These are phyloP conservation scores for Apostichopus japonicus DNA, from an alignment of 35 echinoderm and acorn worm genomes.

Conservation along the genomic window DNA sequence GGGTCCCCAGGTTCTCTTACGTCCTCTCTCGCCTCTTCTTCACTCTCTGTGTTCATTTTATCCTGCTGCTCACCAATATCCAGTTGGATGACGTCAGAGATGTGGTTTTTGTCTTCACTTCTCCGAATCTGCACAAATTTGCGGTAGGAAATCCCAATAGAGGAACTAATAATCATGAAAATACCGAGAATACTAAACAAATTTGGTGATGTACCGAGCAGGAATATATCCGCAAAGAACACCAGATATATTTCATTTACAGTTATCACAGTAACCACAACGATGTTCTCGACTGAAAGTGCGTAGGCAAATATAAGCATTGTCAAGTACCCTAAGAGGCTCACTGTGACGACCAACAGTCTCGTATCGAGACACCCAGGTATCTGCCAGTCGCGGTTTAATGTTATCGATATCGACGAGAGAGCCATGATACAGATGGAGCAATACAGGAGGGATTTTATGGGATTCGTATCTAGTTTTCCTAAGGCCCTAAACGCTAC, in stretches of 20 bases:
- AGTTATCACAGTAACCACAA: background rate
- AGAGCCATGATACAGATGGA: background rate
- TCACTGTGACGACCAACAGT: background rate
- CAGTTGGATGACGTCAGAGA: too few relatives aligned
- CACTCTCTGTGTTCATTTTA: too few relatives aligned
- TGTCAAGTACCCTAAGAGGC: background rate
- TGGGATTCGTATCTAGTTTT: background rate
- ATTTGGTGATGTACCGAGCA: background rate
- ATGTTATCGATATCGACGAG: background rate
- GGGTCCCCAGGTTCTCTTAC: too few relatives aligned
- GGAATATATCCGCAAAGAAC: background rate
- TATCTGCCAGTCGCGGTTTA: background rate
- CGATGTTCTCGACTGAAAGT: background rate
- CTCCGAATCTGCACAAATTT: background rate
- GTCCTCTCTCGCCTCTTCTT: too few relatives aligned
- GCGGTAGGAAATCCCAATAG: background rate
- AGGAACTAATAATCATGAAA: constrained; percentile 8
- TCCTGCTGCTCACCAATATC: too few relatives aligned
- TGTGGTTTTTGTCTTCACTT: too few relatives aligned
- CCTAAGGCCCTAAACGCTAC: background rate
- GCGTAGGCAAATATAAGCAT: background rate
- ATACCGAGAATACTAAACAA: constrained; percentile 11
- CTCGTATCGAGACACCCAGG: background rate
- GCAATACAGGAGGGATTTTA: background rate
- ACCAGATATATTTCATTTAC: background rate